A percentile compares a stretch with the other conserved stretches of the same genome.
Evolutionary conservation across 2,797 vertebrate species (phyloP).

Genomic region (Manis pentadactyla): DNA sequence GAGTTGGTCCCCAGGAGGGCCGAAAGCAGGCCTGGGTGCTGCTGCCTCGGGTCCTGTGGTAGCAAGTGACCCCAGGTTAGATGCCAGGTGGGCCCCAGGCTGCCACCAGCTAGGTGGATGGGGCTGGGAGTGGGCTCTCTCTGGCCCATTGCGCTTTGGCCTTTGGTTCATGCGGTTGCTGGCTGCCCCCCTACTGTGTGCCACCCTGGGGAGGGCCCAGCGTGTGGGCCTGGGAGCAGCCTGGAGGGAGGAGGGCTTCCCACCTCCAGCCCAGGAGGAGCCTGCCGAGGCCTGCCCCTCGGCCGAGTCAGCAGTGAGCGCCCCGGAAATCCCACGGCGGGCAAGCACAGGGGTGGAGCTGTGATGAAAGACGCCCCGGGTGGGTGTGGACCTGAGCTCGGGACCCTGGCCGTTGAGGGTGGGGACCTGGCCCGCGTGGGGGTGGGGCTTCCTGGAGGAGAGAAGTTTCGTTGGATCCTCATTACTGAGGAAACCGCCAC

Average conservation of each 20-base stretch:
- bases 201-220: neutral
- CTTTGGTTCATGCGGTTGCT: neutral
- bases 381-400: neutral
- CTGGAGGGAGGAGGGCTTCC: neutral
- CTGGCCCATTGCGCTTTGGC: neutral
- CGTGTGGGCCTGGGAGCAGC: neutral
- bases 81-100: neutral
- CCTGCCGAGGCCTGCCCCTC: constrained; percentile 74
- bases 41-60: neutral
- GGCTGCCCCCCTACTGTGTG: constrained; percentile 49
- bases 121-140: neutral
- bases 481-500: neutral
- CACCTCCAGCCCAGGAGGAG: constrained; percentile 44
- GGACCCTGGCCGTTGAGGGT: neutral
- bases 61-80: neutral
- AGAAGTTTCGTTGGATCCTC: neutral
- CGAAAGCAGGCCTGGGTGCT: neutral
- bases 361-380: neutral
- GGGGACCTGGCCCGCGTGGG: neutral
- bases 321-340: constrained; percentile 65
- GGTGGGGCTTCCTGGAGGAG: neutral
- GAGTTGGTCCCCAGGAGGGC: neutral
- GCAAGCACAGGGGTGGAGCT: constrained; percentile 8
- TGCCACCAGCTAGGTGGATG: neutral
- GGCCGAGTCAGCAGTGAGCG: constrained; percentile 51